These are phyloP conservation scores for Babyrousa celebensis DNA, from an alignment of 2,797 vertebrate species.

Conservation along the genomic window DNA sequence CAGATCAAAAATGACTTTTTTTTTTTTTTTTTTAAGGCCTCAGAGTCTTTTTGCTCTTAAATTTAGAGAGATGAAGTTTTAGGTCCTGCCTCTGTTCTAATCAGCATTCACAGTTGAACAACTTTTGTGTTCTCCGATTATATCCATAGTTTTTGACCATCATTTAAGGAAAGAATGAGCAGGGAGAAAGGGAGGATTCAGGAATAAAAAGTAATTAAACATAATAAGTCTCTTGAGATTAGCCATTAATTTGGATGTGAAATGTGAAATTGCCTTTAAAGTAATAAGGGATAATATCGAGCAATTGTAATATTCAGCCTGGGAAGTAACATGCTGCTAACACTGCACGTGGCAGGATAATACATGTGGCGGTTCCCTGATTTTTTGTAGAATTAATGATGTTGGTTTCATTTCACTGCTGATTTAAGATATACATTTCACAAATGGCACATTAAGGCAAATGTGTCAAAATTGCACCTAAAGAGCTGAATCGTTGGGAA, in stretches of 20 bases:
- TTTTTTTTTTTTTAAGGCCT: background rate
- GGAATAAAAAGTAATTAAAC: slow-evolving; percentile 88
- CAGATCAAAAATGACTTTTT: background rate
- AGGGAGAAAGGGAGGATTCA: slow-evolving; percentile 80
- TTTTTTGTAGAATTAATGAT: slow-evolving; percentile 75
- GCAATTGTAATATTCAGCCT: slow-evolving; percentile 74
- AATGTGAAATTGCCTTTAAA: slow-evolving; percentile 87
- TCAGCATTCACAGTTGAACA: slow-evolving; percentile 67
- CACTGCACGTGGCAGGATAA: slow-evolving; percentile 59
- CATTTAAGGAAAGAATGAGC: slow-evolving; percentile 81
- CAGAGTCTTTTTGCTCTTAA: slow-evolving; percentile 3
- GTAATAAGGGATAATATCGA: slow-evolving; percentile 83
- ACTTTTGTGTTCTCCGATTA: slow-evolving; percentile 84
- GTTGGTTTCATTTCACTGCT: slow-evolving; percentile 74
- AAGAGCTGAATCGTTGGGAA: slow-evolving; percentile 70
- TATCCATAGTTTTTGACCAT: slow-evolving; percentile 81
- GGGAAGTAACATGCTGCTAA: slow-evolving; percentile 74
- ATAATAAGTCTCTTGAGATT: slow-evolving; percentile 86
- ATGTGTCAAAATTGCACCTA: slow-evolving; percentile 62
- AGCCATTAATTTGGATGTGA: slow-evolving; percentile 90
- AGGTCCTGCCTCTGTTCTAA: slow-evolving; percentile 41
- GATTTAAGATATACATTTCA: slow-evolving; percentile 72
- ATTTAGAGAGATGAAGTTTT: background rate
- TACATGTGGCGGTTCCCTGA: slow-evolving; percentile 30
- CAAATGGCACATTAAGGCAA: slow-evolving; percentile 78